Evolutionary conservation across 2,113 vertebrate genomes (phyloP).

Genomic region (Mus pahari): DNA sequence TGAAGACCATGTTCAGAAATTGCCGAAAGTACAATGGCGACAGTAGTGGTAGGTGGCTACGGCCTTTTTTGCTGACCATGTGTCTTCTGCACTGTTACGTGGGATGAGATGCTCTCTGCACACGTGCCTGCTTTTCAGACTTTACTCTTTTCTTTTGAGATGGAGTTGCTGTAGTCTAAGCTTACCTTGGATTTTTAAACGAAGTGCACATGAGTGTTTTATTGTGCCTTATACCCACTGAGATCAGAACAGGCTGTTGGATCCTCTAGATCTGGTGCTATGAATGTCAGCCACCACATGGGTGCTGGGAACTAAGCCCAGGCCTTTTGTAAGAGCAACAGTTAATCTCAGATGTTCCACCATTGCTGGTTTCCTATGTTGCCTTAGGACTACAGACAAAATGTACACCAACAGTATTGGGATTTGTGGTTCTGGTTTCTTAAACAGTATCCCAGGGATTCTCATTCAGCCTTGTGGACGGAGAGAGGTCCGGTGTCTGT

Average conservation of each 20-base stretch:
- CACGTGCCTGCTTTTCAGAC: not conserved
- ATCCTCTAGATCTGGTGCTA: not conserved
- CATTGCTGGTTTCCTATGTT: not conserved
- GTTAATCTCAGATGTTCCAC: not conserved
- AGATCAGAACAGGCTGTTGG: not conserved
- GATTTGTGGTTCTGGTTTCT: not conserved
- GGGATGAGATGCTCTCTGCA: not conserved
- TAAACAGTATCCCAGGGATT: not conserved
- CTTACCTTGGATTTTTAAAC: not conserved
- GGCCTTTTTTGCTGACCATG: not conserved
- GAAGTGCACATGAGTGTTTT: not conserved
- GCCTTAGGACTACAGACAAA: not conserved
- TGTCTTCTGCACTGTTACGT: not conserved
- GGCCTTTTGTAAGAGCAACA: not conserved
- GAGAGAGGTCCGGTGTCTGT: not conserved
- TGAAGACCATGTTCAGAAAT: conserved; percentile 99
- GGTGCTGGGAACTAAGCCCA: not conserved
- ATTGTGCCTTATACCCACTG: not conserved
- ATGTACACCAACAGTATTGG: not conserved
- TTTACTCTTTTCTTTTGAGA: not conserved
- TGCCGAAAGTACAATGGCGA: conserved; percentile 98
- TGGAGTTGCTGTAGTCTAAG: not conserved
- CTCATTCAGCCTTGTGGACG: not conserved
- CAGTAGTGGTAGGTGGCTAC: conserved; percentile 92
- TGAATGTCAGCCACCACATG: not conserved